Evolutionary conservation across 2,797 vertebrate species (phyloP).

Genomic region (Trachurus trachurus): DNA sequence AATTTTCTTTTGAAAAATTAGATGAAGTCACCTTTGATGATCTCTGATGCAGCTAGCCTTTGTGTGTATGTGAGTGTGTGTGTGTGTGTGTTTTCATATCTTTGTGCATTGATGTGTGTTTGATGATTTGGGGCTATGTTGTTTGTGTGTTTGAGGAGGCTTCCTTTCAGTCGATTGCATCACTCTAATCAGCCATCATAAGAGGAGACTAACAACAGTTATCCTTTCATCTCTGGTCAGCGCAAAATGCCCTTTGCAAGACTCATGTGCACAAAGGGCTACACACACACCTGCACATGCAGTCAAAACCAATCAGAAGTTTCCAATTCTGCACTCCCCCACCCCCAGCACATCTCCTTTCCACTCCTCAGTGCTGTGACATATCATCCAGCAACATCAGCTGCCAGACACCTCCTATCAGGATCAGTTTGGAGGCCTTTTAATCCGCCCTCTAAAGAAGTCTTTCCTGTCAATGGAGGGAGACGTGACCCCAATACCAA

Average conservation of each 20-base stretch:
- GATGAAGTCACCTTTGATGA: constrained; percentile 37
- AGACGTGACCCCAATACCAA: constrained; percentile 81
- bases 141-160: constrained; percentile 44
- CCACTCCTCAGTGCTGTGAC: constrained; percentile 60
- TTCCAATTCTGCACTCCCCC: constrained; percentile 37
- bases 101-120: constrained; percentile 14
- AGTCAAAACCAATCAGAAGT: constrained; percentile 69
- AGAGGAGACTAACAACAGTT: constrained; percentile 59
- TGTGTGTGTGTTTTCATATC: constrained; percentile 9
- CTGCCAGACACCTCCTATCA: constrained; percentile 80
- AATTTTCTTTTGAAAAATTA: constrained; percentile 39
- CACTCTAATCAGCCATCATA: constrained; percentile 70
- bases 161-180: constrained; percentile 79
- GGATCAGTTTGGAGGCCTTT: constrained; percentile 75
- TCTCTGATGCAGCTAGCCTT: constrained; percentile 20
- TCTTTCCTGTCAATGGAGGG: constrained; percentile 74
- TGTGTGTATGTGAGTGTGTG: background rate
- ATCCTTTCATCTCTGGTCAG: constrained; percentile 79
- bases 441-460: constrained; percentile 79
- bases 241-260: constrained; percentile 61
- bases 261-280: constrained; percentile 14
- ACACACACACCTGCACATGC: constrained; percentile 36
- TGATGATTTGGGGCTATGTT: constrained; percentile 41
- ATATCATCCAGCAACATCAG: constrained; percentile 73
- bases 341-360: constrained; percentile 36